Conservation (phyloP, 2,113 vertebrate genomes). For the Mellivora capensis region DNA sequence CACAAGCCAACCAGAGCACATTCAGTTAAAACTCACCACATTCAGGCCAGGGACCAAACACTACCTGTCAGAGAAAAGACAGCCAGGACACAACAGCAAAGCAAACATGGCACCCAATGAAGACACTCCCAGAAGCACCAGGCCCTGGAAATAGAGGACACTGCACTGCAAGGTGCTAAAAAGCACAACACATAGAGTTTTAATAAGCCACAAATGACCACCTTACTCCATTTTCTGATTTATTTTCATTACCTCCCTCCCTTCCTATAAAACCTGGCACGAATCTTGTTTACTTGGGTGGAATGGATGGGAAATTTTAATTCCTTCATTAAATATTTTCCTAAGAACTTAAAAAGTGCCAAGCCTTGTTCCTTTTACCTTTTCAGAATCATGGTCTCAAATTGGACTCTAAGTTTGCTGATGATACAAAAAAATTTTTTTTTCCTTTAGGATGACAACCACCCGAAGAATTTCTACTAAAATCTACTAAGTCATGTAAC, state of each 20-base stretch:
- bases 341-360: conserved; percentile 7
- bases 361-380: conserved; percentile 18
- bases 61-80: neutral
- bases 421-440: neutral
- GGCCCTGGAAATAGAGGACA: neutral
- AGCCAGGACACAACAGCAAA: neutral
- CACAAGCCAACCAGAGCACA: neutral
- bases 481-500: neutral
- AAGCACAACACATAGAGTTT: neutral
- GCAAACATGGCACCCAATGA: neutral
- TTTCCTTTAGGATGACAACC: conserved; percentile 9
- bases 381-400: conserved; percentile 3
- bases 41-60: neutral
- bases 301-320: neutral
- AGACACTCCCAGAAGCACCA: neutral
- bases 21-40: neutral
- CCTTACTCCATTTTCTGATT: neutral
- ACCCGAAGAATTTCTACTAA: conserved; percentile 20
- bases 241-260: neutral
- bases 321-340: conserved; percentile 47
- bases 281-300: neutral
- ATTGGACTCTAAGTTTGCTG: neutral
- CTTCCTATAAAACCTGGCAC: neutral
- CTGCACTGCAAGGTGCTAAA: neutral
- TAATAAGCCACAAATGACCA: neutral